phyloP scores from a whole-genome alignment of 2,113 vertebrate species.

The Sapayoa aenigma region DNA sequence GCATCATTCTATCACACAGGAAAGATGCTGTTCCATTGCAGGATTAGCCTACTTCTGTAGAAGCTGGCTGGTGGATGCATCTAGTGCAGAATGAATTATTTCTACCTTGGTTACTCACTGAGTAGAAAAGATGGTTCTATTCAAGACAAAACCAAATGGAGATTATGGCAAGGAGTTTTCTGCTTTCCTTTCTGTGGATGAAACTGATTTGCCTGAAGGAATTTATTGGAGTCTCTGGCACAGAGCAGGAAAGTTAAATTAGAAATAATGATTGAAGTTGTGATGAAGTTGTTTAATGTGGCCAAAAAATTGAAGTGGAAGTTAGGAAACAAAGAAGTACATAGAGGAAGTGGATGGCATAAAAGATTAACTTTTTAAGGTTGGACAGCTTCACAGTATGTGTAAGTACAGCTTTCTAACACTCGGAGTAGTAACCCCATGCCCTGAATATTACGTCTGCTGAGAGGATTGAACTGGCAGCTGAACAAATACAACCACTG shows the following conservation, averaged over 20 bases:
- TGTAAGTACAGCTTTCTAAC: background rate
- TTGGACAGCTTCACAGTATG: background rate
- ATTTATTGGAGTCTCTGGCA: background rate
- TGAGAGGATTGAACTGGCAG: background rate
- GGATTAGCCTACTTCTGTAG: background rate
- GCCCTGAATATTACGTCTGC: background rate
- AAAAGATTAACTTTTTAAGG: background rate
- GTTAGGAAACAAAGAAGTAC: background rate
- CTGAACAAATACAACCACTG: background rate
- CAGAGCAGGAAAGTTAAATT: background rate
- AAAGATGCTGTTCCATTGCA: background rate
- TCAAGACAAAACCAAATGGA: background rate
- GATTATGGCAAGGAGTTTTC: background rate
- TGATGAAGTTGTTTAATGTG: background rate
- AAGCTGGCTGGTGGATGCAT: background rate
- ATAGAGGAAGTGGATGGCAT: background rate
- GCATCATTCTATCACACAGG: background rate
- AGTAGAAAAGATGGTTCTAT: background rate
- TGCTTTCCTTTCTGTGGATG: background rate
- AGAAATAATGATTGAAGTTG: background rate
- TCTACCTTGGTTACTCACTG: background rate
- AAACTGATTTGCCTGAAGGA: background rate
- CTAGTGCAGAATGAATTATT: background rate
- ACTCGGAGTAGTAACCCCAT: background rate
- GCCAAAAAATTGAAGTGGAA: background rate